phyloP scores from a whole-genome alignment of 37 sponge, comb jelly and placozoan species.

The Lycopodina hypogea region DNA sequence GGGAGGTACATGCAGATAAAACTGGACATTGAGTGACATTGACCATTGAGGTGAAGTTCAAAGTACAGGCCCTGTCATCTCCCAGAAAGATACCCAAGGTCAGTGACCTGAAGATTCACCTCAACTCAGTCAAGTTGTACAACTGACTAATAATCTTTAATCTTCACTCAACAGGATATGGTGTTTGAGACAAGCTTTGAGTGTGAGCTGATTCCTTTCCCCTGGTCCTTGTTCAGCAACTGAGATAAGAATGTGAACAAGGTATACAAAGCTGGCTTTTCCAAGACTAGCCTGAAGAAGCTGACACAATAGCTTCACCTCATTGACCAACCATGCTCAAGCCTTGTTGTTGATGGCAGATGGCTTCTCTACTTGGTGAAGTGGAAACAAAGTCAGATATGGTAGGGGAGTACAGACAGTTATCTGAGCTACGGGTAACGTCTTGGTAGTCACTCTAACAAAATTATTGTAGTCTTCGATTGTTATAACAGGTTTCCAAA shows the following conservation, averaged over 20 bases:
- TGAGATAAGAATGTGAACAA: background rate
- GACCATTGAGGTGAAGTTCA: too few relatives aligned
- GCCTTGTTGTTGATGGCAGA: background rate
- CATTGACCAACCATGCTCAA: background rate
- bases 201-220: background rate
- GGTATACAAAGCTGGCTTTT: background rate
- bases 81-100: too few relatives aligned
- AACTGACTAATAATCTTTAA: too few relatives aligned
- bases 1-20: too few relatives aligned
- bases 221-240: background rate
- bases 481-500: background rate
- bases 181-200: background rate
- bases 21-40: too few relatives aligned
- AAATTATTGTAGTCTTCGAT: background rate
- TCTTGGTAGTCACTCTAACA: background rate
- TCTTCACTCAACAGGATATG: background rate
- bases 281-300: background rate
- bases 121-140: too few relatives aligned
- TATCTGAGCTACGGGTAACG: background rate
- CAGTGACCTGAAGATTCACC: too few relatives aligned
- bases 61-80: too few relatives aligned
- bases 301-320: too few relatives aligned
- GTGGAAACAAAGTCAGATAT: background rate
- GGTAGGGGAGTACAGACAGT: background rate
- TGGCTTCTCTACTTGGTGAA: constrained; percentile 1